These are phyloP conservation scores for Sebastolobus altivelis DNA, from an alignment of 2,797 vertebrate genomes.

Conservation along the genomic window DNA sequence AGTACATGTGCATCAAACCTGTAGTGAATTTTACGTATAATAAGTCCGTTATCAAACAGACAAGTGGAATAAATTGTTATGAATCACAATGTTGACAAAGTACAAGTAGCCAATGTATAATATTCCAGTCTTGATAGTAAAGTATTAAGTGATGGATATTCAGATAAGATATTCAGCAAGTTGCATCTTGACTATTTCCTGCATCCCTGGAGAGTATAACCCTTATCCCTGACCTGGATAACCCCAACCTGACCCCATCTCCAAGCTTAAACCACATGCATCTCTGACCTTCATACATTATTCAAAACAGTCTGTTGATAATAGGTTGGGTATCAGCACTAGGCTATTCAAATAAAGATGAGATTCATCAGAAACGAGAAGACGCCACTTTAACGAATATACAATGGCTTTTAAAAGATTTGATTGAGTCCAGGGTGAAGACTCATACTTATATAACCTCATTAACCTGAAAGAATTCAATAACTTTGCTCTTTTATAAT, in stretches of 20 bases:
- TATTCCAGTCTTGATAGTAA: background rate
- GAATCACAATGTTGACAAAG: background rate
- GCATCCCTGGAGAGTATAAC: background rate
- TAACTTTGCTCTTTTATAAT: background rate
- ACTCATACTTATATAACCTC: too few species aligned
- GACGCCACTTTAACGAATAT: background rate
- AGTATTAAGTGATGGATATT: background rate
- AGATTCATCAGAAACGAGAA: background rate
- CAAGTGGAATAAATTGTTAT: background rate
- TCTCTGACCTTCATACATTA: conserved; percentile 2
- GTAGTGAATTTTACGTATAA: conserved; percentile 6
- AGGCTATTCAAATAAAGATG: conserved; percentile 11
- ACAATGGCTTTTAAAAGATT: background rate
- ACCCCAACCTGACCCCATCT: background rate
- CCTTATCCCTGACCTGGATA: background rate
- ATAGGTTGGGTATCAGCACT: background rate
- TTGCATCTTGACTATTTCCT: background rate
- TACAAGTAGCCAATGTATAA: background rate
- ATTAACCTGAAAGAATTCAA: background rate
- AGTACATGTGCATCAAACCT: conserved; percentile 3
- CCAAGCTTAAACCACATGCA: background rate
- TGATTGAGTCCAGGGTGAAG: background rate
- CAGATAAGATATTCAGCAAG: background rate
- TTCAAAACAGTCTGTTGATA: background rate
- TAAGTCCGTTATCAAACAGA: conserved; percentile 3